These are phyloP conservation scores for Melipona bicolor DNA, from an alignment of 2,888 invertebrate genomes.

Conservation along the genomic window DNA sequence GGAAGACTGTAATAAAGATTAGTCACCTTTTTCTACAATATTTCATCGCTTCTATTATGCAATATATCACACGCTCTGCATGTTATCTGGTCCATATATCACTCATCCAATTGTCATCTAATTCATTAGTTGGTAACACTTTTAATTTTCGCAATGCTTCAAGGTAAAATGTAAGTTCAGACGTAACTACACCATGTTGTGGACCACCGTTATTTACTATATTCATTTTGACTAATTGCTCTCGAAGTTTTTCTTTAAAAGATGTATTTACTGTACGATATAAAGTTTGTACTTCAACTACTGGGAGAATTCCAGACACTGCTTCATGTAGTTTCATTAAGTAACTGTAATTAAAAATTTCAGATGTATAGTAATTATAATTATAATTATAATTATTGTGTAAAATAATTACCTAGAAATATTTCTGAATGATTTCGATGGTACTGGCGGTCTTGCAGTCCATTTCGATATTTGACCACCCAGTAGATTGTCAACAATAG, in stretches of 20 bases:
- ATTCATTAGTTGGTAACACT: conserved; percentile 90
- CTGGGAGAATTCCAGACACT: conserved; percentile 93
- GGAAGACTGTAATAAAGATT: conserved; percentile 68
- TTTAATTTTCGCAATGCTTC: conserved; percentile 93
- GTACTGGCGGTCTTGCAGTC: conserved; percentile 98
- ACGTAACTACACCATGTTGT: conserved; percentile 97
- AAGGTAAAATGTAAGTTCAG: conserved; percentile 95
- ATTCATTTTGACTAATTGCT: conserved; percentile 93
- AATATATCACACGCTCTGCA: conserved; percentile 83
- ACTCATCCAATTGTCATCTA: conserved; percentile 91
- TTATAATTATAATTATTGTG: neutral
- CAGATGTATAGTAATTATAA: neutral
- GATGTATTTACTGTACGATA: conserved; percentile 92
- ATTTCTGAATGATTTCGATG: conserved; percentile 94
- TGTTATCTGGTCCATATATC: conserved; percentile 92
- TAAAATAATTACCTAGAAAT: conserved; percentile 87
- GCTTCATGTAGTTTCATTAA: conserved; percentile 96
- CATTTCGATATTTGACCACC: conserved; percentile 92
- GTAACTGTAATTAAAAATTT: conserved; percentile 86
- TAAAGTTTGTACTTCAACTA: conserved; percentile 90
- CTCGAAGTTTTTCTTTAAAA: conserved; percentile 94
- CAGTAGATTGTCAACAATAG: conserved; percentile 94
- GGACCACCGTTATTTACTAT: conserved; percentile 98
- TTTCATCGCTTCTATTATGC: conserved; percentile 81
- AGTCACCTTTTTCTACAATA: conserved; percentile 78